These are phyloP conservation scores for Liasis olivaceus DNA, from an alignment of 2,797 vertebrate genomes.

Conservation along the genomic window DNA sequence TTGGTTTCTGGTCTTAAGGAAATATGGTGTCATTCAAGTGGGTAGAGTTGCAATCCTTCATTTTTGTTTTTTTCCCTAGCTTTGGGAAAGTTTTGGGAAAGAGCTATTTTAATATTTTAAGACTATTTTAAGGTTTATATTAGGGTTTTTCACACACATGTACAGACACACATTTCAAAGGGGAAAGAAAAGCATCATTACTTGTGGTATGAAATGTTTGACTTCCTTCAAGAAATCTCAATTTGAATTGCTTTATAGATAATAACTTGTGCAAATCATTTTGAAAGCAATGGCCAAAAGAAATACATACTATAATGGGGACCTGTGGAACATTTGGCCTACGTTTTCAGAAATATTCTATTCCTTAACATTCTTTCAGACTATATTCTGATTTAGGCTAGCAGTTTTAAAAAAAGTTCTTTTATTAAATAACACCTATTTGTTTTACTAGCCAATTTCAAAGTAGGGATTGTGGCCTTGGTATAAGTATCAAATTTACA, in stretches of 20 bases:
- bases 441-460: not conserved
- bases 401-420: not conserved
- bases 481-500: slow-evolving; percentile 28
- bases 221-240: slow-evolving; percentile 22
- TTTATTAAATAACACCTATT: not conserved
- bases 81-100: not conserved
- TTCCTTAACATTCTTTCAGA: slow-evolving; percentile 24
- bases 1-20: not conserved
- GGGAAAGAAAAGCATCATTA: not conserved
- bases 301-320: not conserved
- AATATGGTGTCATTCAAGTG: not conserved
- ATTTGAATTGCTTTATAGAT: slow-evolving; percentile 16
- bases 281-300: slow-evolving; percentile 12
- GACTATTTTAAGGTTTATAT: not conserved
- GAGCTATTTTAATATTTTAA: not conserved
- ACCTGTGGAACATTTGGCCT: not conserved
- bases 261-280: slow-evolving; percentile 5
- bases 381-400: not conserved
- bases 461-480: slow-evolving; percentile 20
- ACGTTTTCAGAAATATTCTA: not conserved
- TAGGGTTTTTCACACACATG: not conserved
- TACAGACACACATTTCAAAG: not conserved
- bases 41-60: not conserved
- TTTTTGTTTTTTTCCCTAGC: not conserved
- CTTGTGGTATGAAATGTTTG: not conserved